These are phyloP conservation scores for Amblyopsis rosae DNA, from an alignment of 2,113 vertebrate species.

Conservation along the genomic window DNA sequence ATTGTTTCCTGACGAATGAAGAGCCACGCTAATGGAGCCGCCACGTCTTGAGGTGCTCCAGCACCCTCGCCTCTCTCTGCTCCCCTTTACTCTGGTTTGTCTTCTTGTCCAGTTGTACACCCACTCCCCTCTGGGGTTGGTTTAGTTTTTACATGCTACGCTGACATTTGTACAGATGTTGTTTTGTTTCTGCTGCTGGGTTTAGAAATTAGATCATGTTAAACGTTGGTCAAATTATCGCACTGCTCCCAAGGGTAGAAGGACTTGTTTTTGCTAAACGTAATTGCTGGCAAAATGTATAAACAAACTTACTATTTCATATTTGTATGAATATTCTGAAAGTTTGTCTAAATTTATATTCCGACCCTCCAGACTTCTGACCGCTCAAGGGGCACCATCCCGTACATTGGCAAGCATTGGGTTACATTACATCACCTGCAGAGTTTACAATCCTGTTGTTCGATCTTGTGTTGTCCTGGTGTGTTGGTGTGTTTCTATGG, in stretches of 20 bases:
- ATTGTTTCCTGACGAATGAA: constrained; percentile 69
- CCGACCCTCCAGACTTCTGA: no score
- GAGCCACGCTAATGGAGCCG: constrained; percentile 16
- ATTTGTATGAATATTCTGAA: no score
- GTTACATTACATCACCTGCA: not conserved
- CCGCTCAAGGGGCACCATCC: no score
- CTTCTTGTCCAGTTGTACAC: not conserved
- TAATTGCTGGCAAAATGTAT: no score
- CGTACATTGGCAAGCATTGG: not conserved
- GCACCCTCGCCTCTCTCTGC: constrained; percentile 2
- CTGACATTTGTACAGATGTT: not conserved
- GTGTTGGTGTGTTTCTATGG: constrained; percentile 43
- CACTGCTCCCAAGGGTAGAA: not conserved
- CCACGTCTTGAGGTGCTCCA: constrained; percentile 33
- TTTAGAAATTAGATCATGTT: no score
- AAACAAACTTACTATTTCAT: no score
- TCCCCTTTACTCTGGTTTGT: constrained; percentile 1
- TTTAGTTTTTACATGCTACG: not conserved
- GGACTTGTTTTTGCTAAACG: no score
- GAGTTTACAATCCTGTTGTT: not conserved
- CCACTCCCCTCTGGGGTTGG: not conserved
- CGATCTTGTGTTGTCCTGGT: constrained; percentile 34
- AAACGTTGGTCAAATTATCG: not conserved
- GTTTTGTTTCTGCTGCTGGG: no score
- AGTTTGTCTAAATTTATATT: no score